phyloP scores from a whole-genome alignment of 2,888 invertebrate species.

The Himalopsyche anomala region DNA sequence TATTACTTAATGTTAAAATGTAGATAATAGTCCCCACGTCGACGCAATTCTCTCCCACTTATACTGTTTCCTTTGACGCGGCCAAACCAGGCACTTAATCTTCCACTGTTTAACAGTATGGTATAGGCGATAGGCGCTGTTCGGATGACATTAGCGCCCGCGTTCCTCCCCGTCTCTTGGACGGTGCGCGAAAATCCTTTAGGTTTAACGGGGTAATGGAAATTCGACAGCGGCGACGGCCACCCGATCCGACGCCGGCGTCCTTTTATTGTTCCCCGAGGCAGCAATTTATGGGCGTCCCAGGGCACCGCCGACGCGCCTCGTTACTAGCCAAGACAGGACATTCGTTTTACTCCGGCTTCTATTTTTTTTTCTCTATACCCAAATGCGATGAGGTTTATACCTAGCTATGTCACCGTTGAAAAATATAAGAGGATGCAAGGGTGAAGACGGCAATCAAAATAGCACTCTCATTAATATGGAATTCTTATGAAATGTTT shows the following conservation, averaged over 20 bases:
- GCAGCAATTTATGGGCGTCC: slow-evolving; percentile 31
- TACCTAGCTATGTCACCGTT: not conserved
- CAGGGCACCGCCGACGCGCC: slow-evolving; percentile 15
- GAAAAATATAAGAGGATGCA: not conserved
- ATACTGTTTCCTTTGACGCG: not conserved
- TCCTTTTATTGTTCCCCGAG: slow-evolving; percentile 24
- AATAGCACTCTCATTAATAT: too few species aligned
- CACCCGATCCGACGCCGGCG: slow-evolving; percentile 19
- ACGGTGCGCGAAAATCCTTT: slow-evolving; percentile 23
- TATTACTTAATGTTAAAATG: too few species aligned
- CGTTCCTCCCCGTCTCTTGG: slow-evolving; percentile 18
- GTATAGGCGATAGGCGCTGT: not conserved
- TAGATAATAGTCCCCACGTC: not conserved
- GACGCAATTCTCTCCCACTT: not conserved
- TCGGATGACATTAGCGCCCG: slow-evolving; percentile 3
- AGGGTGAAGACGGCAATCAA: not conserved
- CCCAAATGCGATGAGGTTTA: not conserved
- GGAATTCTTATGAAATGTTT: too few species aligned
- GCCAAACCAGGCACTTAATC: slow-evolving; percentile 8
- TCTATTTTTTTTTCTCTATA: not conserved
- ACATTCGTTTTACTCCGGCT: slow-evolving; percentile 23
- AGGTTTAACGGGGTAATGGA: slow-evolving; percentile 26
- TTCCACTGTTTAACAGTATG: not conserved
- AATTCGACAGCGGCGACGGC: slow-evolving; percentile 26
- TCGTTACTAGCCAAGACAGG: slow-evolving; percentile 34